Percentiles rank a stretch among this genome's conserved stretches.
These are phyloP conservation scores for Dynastes tityus DNA, from an alignment of 2,888 invertebrate species.

Conservation along the genomic window DNA sequence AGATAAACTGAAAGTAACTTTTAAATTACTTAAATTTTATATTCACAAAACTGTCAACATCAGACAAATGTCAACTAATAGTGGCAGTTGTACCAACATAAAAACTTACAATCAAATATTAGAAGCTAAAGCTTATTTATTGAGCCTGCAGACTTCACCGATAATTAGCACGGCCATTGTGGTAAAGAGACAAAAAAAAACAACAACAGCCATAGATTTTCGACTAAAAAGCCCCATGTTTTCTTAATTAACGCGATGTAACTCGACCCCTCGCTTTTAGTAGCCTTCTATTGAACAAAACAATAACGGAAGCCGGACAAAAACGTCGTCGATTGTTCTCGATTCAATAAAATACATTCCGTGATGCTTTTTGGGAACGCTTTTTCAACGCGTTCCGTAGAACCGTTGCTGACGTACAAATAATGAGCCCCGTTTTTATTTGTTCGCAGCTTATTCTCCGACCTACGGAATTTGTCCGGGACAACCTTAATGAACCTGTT, in stretches of 20 bases:
- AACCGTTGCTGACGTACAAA: background rate
- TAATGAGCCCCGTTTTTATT: conserved; percentile 33
- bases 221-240: too few relatives aligned
- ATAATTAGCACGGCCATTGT: too few relatives aligned
- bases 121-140: too few relatives aligned
- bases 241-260: background rate
- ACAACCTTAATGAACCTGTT: conserved; percentile 79
- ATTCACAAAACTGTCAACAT: too few relatives aligned
- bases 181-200: too few relatives aligned
- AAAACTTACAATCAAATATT: too few relatives aligned
- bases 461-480: conserved; percentile 77
- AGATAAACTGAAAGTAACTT: too few relatives aligned
- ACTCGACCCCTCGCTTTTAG: background rate
- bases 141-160: too few relatives aligned
- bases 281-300: background rate
- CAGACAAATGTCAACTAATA: too few relatives aligned
- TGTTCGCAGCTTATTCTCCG: conserved; percentile 76
- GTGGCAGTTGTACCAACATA: too few relatives aligned
- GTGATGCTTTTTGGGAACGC: background rate
- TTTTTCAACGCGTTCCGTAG: background rate
- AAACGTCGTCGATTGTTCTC: background rate
- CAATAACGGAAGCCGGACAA: background rate
- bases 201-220: too few relatives aligned
- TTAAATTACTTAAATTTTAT: too few relatives aligned
- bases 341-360: conserved; percentile 10